Evolutionary conservation across 2,888 invertebrate genomes (phyloP).

Genomic region (Lycophotia porphyrea): DNA sequence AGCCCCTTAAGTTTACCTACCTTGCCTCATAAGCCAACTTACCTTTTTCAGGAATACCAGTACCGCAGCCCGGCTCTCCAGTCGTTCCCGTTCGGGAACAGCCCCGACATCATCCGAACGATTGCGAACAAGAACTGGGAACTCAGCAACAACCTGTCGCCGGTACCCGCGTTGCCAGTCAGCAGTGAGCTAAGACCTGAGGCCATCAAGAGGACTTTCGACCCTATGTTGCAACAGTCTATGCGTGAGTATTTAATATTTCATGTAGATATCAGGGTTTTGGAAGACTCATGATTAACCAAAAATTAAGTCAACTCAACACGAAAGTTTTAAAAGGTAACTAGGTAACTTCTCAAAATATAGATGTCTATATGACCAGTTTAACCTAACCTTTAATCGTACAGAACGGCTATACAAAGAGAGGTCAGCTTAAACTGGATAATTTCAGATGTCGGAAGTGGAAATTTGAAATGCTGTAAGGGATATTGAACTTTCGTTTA

Average conservation of each 20-base stretch:
- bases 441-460: neutral
- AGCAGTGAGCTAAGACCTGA: constrained; percentile 82
- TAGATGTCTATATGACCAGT: no score
- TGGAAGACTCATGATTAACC: neutral
- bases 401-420: neutral
- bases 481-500: neutral
- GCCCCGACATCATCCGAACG: constrained; percentile 83
- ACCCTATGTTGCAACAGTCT: constrained; percentile 87
- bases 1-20: neutral
- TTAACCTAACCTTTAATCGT: neutral
- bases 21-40: neutral
- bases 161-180: constrained; percentile 77
- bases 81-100: constrained; percentile 84
- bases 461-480: neutral
- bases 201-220: constrained; percentile 83
- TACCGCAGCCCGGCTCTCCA: constrained; percentile 81
- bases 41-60: constrained; percentile 81
- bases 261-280: neutral
- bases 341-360: no score
- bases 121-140: constrained; percentile 86
- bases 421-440: neutral
- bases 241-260: constrained; percentile 76
- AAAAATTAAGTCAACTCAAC: neutral
- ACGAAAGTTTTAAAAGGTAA: no score
- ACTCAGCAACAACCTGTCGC: constrained; percentile 83